phyloP scores from a whole-genome alignment of 2,113 vertebrate genomes.

The Strix aluco region DNA sequence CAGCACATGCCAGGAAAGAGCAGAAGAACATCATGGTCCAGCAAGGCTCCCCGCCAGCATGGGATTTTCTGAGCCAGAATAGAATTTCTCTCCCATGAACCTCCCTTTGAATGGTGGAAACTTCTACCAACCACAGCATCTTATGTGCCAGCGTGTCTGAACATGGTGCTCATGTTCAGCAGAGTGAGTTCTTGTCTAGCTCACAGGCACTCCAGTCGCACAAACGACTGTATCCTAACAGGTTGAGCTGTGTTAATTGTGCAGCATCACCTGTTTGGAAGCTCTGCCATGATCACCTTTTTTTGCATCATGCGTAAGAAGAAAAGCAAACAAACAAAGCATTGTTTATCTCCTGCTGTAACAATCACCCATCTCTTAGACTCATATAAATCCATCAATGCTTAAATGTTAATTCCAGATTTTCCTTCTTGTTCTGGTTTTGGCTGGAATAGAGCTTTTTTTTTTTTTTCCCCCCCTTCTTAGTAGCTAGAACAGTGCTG shows the following conservation, averaged over 20 bases:
- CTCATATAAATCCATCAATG: not conserved
- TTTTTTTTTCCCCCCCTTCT: too few relatives aligned
- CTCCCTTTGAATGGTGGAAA: not conserved
- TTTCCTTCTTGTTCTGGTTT: not conserved
- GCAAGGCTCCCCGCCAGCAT: not conserved
- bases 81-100: rapidly evolving
- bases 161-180: rapidly evolving
- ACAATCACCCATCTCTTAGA: not conserved
- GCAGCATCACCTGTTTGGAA: not conserved
- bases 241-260: not conserved
- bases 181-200: not conserved
- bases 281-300: not conserved
- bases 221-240: not conserved
- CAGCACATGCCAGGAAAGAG: not conserved
- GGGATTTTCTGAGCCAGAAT: not conserved
- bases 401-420: not conserved
- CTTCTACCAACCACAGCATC: not conserved
- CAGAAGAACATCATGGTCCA: rapidly evolving
- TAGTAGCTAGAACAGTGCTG: too few relatives aligned
- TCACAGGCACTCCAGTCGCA: not conserved
- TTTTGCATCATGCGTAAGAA: not conserved
- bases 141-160: not conserved
- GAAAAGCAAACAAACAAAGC: not conserved
- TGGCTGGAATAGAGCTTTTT: too few relatives aligned
- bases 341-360: not conserved